Percentiles rank a stretch among this genome's conserved stretches.
phyloP scores from a whole-genome alignment of 2,888 invertebrate species.

The Troglohyphantes excavatus region DNA sequence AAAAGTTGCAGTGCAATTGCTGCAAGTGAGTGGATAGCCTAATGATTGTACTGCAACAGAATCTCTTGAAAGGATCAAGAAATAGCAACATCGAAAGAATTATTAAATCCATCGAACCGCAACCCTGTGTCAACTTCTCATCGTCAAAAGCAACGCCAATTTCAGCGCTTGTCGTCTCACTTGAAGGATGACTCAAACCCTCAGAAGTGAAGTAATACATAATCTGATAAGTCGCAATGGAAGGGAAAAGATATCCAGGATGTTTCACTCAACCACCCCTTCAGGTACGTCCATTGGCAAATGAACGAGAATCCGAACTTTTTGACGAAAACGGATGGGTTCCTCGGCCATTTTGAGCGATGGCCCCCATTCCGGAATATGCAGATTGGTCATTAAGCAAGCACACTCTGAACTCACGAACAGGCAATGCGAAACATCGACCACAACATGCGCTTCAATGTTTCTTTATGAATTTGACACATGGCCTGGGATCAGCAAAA shows the following conservation, averaged over 20 bases:
- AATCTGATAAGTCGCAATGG: too few species aligned
- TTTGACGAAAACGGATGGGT: constrained; percentile 34
- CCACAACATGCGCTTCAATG: constrained; percentile 11
- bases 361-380: constrained; percentile 12
- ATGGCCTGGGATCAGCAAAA: constrained; percentile 13
- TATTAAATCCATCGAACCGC: too few species aligned
- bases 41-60: too few species aligned
- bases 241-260: constrained; percentile 7
- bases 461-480: constrained; percentile 50
- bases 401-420: neutral
- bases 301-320: neutral
- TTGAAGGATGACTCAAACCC: too few species aligned
- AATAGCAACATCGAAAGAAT: too few species aligned
- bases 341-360: constrained; percentile 23
- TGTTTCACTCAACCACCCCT: constrained; percentile 6
- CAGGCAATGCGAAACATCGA: neutral
- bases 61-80: too few species aligned
- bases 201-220: neutral
- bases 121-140: too few species aligned
- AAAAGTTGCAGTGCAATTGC: too few species aligned
- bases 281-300: constrained; percentile 2
- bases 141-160: too few species aligned
- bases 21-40: too few species aligned
- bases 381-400: constrained; percentile 27
- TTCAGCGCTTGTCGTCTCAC: too few species aligned